phyloP scores from a whole-genome alignment of 2,888 invertebrate genomes.

The Pyralis farinalis region DNA sequence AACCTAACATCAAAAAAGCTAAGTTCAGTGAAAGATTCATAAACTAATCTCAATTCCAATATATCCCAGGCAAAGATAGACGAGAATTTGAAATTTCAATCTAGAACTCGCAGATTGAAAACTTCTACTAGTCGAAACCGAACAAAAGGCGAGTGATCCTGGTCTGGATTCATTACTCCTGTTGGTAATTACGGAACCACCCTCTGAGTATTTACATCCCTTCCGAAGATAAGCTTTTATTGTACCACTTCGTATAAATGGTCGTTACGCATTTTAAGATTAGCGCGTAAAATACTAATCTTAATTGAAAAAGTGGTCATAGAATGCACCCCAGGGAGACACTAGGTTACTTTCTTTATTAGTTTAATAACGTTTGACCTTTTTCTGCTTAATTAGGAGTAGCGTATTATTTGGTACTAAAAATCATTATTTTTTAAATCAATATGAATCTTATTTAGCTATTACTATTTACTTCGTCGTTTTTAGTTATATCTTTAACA shows the following conservation, averaged over 20 bases:
- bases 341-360: neutral
- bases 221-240: constrained; percentile 28
- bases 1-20: neutral
- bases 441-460: too few species aligned
- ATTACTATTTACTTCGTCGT: too few species aligned
- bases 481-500: too few species aligned
- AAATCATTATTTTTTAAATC: too few species aligned
- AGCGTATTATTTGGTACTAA: too few species aligned
- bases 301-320: constrained; percentile 17
- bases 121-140: constrained; percentile 22
- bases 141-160: constrained; percentile 16
- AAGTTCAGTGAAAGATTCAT: neutral
- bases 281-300: neutral
- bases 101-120: constrained; percentile 20
- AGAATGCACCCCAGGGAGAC: constrained; percentile 16
- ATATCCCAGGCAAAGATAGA: neutral
- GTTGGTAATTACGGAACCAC: constrained; percentile 32
- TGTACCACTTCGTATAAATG: constrained; percentile 2
- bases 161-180: constrained; percentile 33
- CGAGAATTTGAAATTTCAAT: neutral
- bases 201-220: constrained; percentile 21
- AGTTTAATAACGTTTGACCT: too few species aligned
- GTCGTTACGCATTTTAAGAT: neutral
- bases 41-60: neutral
- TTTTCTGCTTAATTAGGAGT: too few species aligned